Evolutionary conservation across 37 sponge, comb jelly and placozoan species (phyloP).

Genomic region (Ephydatia muelleri): DNA sequence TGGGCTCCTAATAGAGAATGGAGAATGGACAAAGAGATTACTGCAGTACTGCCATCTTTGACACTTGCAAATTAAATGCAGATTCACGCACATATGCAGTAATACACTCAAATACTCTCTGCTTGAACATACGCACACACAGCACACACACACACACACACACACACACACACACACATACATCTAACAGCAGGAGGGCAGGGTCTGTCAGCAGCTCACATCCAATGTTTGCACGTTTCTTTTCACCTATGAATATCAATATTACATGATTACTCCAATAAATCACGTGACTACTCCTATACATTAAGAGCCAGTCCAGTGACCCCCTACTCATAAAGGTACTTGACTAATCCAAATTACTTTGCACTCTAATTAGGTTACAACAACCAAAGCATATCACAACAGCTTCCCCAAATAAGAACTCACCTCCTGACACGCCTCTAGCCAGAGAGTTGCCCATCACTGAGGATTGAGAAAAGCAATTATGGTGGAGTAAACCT

Average conservation of each 20-base stretch:
- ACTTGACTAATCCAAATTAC: too few species aligned
- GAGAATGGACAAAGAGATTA: neutral
- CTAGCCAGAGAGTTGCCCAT: slow-evolving; percentile 56
- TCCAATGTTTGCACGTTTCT: slow-evolving; percentile 87
- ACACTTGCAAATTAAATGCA: neutral
- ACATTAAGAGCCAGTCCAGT: too few species aligned
- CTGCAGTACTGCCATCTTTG: too few species aligned
- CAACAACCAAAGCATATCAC: too few species aligned
- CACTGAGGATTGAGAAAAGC: slow-evolving; percentile 34
- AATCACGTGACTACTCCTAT: too few species aligned
- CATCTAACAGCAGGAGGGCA: slow-evolving; percentile 71
- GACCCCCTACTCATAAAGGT: too few species aligned
- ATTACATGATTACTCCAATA: too few species aligned
- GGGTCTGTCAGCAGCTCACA: slow-evolving; percentile 86
- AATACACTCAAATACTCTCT: too few species aligned
- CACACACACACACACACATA: slow-evolving; percentile 33
- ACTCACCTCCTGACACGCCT: slow-evolving; percentile 68
- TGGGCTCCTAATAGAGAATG: slow-evolving; percentile 69
- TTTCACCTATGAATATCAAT: slow-evolving; percentile 45
- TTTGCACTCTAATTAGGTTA: too few species aligned
- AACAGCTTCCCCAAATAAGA: too few species aligned
- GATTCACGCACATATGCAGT: neutral
- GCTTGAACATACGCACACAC: too few species aligned
- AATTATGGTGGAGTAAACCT: neutral
- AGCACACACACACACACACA: neutral